Evolutionary conservation across 2,888 invertebrate species (phyloP), one percentile per base, ranked within the genome.

Genomic region (Amiota mariae): DNA sequence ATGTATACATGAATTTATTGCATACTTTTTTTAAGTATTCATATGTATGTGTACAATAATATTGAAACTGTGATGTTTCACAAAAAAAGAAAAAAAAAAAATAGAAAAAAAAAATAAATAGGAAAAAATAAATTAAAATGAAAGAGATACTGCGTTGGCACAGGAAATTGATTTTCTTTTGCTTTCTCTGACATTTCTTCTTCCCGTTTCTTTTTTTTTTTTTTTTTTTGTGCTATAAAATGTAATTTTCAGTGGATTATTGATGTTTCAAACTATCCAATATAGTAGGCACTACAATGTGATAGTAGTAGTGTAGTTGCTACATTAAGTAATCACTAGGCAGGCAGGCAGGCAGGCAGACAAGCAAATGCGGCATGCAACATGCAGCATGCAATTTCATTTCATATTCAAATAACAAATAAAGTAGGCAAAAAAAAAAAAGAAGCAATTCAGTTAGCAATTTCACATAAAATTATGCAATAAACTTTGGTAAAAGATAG

Each of bases 161-260:
- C 78, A 82, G 82, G 81, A 85, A 85, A 82, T 82, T 85, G 82
- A 85, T 85, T 82, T 85, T 77, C 80, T 77, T 78, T 73, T 76
- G 77, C 74, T 77, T 76, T 36, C 36, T 4, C 36, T 36, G 36
- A 0, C 36, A 36, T 36, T 36, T 4, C 36, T 36, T 6, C 36
- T 36, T 36, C 24, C 3, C 24, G 6, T 36, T 36, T 36, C 70
- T 77, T 6, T 54, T 54, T 1, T 54, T 54, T 13, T 57, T 18
- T 11, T 57, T 57, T 15, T 57, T 18, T 20, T 15, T 57, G 4
- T 59, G 18, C 24, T n/a, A 54, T 54, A 8, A 15, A 59, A 11
- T 59, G 18, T 20, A 20, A 59, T 59, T 15, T 59, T 12, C 36
- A 36, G 36, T 4, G 36, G 36, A 36, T 36, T 36, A 36, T 36